Evolutionary conservation across 2,888 invertebrate species (phyloP), one percentile per base, ranked within the genome.

Genomic region (Oxyteleia sp.): DNA sequence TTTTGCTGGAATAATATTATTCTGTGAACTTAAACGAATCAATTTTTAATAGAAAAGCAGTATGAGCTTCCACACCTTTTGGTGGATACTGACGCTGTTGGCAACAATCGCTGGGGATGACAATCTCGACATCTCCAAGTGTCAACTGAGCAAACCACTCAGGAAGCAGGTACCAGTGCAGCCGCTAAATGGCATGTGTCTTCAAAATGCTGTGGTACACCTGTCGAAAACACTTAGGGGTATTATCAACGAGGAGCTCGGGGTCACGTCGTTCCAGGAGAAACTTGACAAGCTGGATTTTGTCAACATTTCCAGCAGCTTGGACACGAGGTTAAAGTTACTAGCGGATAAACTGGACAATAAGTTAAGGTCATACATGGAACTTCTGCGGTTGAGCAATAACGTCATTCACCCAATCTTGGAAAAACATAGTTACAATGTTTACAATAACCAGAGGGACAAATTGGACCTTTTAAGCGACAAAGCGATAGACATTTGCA

Each of bases 151-250:
- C n/a, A 92, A 89, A 63, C 88, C 91, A 0, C 63, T 88, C 3
- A 87, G 92, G 5, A 93, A 93, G 47, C 93, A 93, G 78, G 91
- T 93, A 38, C 89, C 91, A 53, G 91, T 91, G 0, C 88, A 89
- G 69, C 91, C 93, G 10, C 76, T 93, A 8, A 89, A 89, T 43
- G 93, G 93, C 26, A 90, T 90, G 75, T 93, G 93, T 69, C 82
- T 93, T n/a, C 88, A 91, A 59, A 92, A 93, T 47, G 90, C 92
- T 38, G 91, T 92, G 2, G 47, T 86, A n/a, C 88, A 88, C 13
- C 71, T 93, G 15, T 93, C 93, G 1, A 89, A 90, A 68, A 86
- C 87, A 4, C 75, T 90, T 10, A 75, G 86, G 0, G 78, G 85
- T 1, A 87, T 92, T 15, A 88, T 88, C 18, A 89, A 91, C 23